A percentile compares a stretch with the other conserved stretches of the same genome.
These are phyloP conservation scores for Eurytoma californica DNA, from an alignment of 2,888 invertebrate genomes.

Conservation along the genomic window DNA sequence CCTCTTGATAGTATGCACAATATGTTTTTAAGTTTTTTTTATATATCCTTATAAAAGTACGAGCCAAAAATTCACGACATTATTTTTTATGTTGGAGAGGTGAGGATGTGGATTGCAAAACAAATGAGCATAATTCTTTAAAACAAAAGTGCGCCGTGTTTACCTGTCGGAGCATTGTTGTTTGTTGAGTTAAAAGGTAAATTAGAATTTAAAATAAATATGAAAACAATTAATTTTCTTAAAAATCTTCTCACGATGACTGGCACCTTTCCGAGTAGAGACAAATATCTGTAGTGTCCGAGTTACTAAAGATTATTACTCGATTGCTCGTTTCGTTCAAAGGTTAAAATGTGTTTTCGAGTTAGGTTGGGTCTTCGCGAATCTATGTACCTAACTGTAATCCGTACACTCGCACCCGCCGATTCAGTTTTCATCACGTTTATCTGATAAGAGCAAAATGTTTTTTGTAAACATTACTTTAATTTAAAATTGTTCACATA, in stretches of 20 bases:
- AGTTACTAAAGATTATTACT: not conserved
- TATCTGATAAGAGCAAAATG: not conserved
- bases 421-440: not conserved
- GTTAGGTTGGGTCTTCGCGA: slow-evolving; percentile 2
- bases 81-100: too few species aligned
- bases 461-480: not conserved
- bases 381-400: too few species aligned
- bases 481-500: too few species aligned
- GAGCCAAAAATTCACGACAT: too few species aligned
- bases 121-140: too few species aligned
- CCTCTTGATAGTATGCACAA: too few species aligned
- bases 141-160: not conserved
- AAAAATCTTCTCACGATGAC: slow-evolving; percentile 1
- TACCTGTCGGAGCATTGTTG: slow-evolving; percentile 50
- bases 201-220: not conserved
- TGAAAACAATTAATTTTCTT: not conserved
- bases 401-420: not conserved
- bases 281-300: not conserved
- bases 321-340: not conserved
- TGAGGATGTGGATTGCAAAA: too few species aligned
- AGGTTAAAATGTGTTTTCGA: not conserved
- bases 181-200: not conserved
- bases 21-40: too few species aligned
- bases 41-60: too few species aligned
- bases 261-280: not conserved